Conservation (phyloP, 2,888 invertebrate genomes). For the Stenotaenia linearis region DNA sequence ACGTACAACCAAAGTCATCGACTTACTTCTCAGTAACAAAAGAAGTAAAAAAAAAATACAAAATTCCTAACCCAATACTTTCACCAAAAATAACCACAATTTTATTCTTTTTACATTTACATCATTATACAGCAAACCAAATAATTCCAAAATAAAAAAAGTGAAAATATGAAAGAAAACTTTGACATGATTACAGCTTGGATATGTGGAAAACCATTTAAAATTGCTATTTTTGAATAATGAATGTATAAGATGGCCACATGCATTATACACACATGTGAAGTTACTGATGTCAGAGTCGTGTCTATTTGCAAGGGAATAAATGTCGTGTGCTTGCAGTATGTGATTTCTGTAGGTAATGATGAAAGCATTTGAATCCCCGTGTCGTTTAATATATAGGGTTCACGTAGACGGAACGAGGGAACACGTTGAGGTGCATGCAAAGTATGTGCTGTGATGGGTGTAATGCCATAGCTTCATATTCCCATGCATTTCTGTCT, state of each 20-base stretch:
- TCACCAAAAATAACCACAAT: no score
- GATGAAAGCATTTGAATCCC: constrained; percentile 15
- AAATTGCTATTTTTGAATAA: not conserved
- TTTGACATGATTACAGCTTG: no score
- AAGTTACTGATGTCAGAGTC: not conserved
- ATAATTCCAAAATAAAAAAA: not conserved
- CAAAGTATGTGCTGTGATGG: constrained; percentile 10
- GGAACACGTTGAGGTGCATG: constrained; percentile 8
- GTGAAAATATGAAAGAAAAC: not conserved
- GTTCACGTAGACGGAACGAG: constrained; percentile 24
- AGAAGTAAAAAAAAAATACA: no score
- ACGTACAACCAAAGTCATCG: no score
- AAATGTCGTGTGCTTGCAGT: not conserved
- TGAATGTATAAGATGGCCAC: not conserved
- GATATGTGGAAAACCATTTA: no score
- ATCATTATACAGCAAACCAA: not conserved
- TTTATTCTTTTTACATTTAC: no score
- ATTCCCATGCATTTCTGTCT: constrained; percentile 19
- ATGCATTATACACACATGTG: not conserved
- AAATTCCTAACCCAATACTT: no score
- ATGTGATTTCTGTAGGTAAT: constrained; percentile 26
- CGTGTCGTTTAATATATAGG: constrained; percentile 21
- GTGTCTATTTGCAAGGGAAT: constrained; percentile 17
- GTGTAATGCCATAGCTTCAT: constrained; percentile 12
- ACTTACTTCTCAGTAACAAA: no score